Evolutionary conservation across 2,888 invertebrate species (phyloP).

Genomic region (Agonopterix heracliana): DNA sequence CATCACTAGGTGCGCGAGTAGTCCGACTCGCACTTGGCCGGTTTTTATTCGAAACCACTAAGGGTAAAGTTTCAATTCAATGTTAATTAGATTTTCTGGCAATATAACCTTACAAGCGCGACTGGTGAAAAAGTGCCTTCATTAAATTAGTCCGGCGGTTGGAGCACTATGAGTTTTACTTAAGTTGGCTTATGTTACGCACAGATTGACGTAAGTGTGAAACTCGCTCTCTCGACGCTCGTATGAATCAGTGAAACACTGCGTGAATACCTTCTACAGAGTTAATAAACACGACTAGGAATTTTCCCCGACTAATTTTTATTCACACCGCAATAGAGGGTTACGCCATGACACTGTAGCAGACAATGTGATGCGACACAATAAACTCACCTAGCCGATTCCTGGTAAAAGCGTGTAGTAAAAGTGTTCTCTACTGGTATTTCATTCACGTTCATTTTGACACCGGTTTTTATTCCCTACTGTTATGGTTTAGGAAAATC

Average conservation of each 20-base stretch:
- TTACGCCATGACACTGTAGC: too few relatives aligned
- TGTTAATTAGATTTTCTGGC: conserved; percentile 29
- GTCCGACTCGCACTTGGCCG: too few relatives aligned
- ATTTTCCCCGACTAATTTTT: conserved; percentile 43
- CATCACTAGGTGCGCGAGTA: too few relatives aligned
- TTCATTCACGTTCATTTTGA: too few relatives aligned
- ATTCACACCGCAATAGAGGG: too few relatives aligned
- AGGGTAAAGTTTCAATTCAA: conserved; percentile 35
- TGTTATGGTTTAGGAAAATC: too few relatives aligned
- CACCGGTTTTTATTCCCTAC: too few relatives aligned
- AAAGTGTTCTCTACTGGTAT: too few relatives aligned
- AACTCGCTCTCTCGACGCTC: conserved; percentile 59
- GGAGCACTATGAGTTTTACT: conserved; percentile 54
- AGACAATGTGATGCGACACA: too few relatives aligned
- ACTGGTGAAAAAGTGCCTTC: conserved; percentile 53
- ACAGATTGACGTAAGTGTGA: conserved; percentile 65
- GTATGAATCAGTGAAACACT: conserved; percentile 35
- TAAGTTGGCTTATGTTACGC: conserved; percentile 46
- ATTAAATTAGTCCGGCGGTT: conserved; percentile 72
- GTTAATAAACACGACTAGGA: conserved; percentile 51
- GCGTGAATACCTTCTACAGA: conserved; percentile 59
- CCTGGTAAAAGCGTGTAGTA: conserved; percentile 13
- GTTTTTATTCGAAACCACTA: too few relatives aligned
- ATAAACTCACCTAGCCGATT: too few relatives aligned
- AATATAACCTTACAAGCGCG: conserved; percentile 14